A percentile compares a stretch with the other conserved stretches of the same genome.
phyloP scores from a whole-genome alignment of 1,140 invertebrate species.

The Medauroidea extradentata region DNA sequence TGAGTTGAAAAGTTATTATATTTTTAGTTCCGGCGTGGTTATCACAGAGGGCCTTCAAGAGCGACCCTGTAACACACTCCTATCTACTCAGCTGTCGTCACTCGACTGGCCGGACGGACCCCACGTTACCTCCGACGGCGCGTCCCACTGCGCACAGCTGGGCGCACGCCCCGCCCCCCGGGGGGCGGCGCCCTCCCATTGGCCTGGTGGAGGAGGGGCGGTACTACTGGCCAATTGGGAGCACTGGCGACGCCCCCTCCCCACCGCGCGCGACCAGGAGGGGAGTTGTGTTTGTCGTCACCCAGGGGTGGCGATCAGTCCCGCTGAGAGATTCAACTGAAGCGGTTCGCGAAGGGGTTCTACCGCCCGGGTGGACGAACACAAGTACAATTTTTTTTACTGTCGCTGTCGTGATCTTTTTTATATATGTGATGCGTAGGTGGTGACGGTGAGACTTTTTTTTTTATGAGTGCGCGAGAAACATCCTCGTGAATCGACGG shows the following conservation, averaged over 20 bases:
- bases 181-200: not conserved
- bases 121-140: not conserved
- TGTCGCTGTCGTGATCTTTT: too few species aligned
- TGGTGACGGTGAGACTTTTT: too few species aligned
- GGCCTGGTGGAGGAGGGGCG: not conserved
- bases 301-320: slow-evolving; percentile 1
- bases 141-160: not conserved
- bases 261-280: not conserved
- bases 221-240: not conserved
- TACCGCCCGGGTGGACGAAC: not conserved
- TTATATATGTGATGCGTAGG: too few species aligned
- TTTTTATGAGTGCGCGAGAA: too few species aligned
- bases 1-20: too few species aligned
- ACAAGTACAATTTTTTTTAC: too few species aligned
- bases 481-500: too few species aligned
- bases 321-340: slow-evolving; percentile 4
- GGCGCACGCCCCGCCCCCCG: not conserved
- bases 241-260: not conserved
- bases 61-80: too few species aligned
- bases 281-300: not conserved
- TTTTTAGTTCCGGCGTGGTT: too few species aligned
- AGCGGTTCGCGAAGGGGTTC: slow-evolving; percentile 2
- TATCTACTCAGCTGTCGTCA: too few species aligned
- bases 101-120: too few species aligned
- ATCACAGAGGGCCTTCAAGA: too few species aligned